Evolutionary conservation across 2,888 invertebrate species (phyloP), one percentile per base, ranked within the genome.

Genomic region (Melanargia galathea): DNA sequence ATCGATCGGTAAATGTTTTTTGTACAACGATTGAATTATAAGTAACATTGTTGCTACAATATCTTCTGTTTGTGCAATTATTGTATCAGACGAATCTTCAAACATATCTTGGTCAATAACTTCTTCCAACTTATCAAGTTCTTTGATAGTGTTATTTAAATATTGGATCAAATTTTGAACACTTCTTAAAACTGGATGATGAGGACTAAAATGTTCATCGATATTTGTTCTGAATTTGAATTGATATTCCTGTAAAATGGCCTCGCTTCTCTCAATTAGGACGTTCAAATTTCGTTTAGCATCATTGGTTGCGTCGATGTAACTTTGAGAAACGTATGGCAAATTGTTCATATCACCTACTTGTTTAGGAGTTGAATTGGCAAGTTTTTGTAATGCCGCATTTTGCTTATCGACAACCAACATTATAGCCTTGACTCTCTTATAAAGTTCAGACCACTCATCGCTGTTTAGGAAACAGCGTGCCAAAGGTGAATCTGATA

Each of bases 401-500:
- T 86, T 90, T 65, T 90, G 86, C 75, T 90, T 92, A 61, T 80
- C 81, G 0, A 86, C 83, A 54, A 73, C 71, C 0, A 75, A 67
- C 68, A 84, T 75, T 2, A 92, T 74, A 2, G 76, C 62, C 68
- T 84, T 90, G 0, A 89, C 65, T 73, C 78, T 83, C 43, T 79
- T 83, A 55, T 80, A 75, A 1, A 90, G 68, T 6, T 77, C 77
- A 2, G 74, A 75, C 91, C 91, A 92, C 72, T 87, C 85, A 0
- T 87, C 84, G 40, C 76, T 87, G 35, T 87, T 82, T 72, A 84
- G 84, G 66, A 79, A 87, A 70, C 91, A 91, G 18, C 77, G 76
- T 1, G 82, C 78, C 20, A 92, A 79, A 60, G 83, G 81, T 0
- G 90, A 90, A 62, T 86, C 74, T 0, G 86, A 86, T 16, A 92